Conservation (phyloP, 2,797 vertebrate species). For the Nothura maculosa region DNA sequence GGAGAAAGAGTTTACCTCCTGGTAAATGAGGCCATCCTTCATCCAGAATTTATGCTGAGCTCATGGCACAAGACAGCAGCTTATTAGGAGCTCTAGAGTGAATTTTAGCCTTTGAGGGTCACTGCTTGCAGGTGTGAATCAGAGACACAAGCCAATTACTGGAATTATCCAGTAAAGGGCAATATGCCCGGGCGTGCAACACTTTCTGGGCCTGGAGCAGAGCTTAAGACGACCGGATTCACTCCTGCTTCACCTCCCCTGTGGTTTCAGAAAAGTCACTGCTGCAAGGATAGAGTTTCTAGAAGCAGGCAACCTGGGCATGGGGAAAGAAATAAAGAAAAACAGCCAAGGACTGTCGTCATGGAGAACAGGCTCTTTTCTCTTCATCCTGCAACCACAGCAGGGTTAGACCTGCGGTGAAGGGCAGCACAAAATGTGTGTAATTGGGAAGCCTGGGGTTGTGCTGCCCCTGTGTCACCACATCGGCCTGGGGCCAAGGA, state of each 20-base stretch:
- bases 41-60: not conserved
- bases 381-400: not conserved
- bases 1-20: not conserved
- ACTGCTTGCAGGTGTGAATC: not conserved
- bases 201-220: not conserved
- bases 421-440: not conserved
- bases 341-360: not conserved
- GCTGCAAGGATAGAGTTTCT: not conserved
- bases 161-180: not conserved
- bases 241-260: not conserved
- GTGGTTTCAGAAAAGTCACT: not conserved
- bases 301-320: not conserved
- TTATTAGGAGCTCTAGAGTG: not conserved
- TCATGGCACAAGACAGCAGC: not conserved
- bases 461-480: not conserved
- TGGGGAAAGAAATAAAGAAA: not conserved
- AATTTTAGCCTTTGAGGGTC: not conserved
- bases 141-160: not conserved
- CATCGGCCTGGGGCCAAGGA: fast-evolving
- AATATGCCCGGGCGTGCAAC: not conserved
- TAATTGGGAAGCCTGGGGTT: not conserved
- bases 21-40: not conserved
- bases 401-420: fast-evolving
- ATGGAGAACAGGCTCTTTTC: not conserved
- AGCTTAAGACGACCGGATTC: not conserved